Base-by-base conservation (phyloP, 2,888 invertebrate genomes). In the Dynastes tityus region DNA sequence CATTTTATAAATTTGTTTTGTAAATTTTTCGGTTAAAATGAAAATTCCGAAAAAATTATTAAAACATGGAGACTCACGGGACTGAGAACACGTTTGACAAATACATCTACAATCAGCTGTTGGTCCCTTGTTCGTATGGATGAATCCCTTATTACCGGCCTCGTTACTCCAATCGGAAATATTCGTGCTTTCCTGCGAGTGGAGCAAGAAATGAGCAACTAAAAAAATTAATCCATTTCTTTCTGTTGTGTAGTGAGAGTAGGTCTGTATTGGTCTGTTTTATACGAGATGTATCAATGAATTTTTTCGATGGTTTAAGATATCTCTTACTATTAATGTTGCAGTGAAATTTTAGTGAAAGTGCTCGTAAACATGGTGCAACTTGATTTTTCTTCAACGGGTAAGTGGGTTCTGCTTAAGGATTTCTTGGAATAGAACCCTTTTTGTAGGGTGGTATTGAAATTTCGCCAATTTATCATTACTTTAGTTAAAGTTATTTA, bases 1-100 rank as follows among this genome's bases (percentile, higher is more conserved):
- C 98, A 99, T 98, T 82, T 88, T 90, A 32, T 9, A 75, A 29
- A 53, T 37, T 16, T 22, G 13, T 70, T 74, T 2, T 58, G 0
- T 73, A 58, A 58, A 58, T 58, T 4, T 65, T 76, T 76, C 11
- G 32, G 68, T n/a, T n/a, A n/a, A n/a, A 58, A 22, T 58, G 8
- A 22, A 58, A 58, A 58, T 58, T 58, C 22, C 27, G 61, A 70
- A 45, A 8, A 8, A 45, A 45, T 11, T 8, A 8, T 45, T 45
- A 45, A 45, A 11, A 45, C 8, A 40, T 9, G 11, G 11, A 8
- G 61, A 8, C 58, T 8, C 11, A 61, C 40, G 32, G 13, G 58
- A 29, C 45, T 29, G 13, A 27, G 1, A 29, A 65, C 22, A 45
- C 37, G 6, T 61, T 58, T 61, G 61, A 74, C 45, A 61, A 27